These are phyloP conservation scores for Lophius piscatorius DNA, from an alignment of 2,113 vertebrate species.

Conservation along the genomic window DNA sequence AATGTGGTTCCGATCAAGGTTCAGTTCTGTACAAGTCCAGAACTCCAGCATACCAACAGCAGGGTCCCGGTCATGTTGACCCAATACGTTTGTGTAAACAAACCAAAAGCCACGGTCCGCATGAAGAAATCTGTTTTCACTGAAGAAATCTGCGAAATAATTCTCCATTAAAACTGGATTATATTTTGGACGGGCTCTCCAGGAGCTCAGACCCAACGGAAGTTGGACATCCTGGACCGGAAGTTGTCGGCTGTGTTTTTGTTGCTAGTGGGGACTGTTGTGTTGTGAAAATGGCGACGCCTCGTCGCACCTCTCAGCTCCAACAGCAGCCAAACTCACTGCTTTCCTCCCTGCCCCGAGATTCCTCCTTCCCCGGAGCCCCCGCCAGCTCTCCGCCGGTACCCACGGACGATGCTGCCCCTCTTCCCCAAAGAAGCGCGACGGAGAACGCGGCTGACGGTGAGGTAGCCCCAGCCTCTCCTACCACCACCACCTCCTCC, in stretches of 20 bases:
- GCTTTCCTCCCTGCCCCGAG: slow-evolving; percentile 60
- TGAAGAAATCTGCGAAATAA: too few relatives aligned
- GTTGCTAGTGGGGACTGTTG: slow-evolving; percentile 72
- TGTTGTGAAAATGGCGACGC: slow-evolving; percentile 77
- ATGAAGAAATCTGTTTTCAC: too few relatives aligned
- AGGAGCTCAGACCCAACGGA: slow-evolving; percentile 40
- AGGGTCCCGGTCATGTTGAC: too few relatives aligned
- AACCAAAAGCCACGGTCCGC: too few relatives aligned
- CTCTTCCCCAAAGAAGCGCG: slow-evolving; percentile 23
- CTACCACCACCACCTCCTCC: slow-evolving; percentile 42
- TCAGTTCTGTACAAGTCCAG: too few relatives aligned
- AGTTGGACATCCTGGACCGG: slow-evolving; percentile 45
- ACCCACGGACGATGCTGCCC: slow-evolving; percentile 35
- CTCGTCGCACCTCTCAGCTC: slow-evolving; percentile 73
- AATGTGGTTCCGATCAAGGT: too few relatives aligned
- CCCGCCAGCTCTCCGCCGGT: slow-evolving; percentile 45
- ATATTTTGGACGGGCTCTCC: too few relatives aligned
- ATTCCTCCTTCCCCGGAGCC: slow-evolving; percentile 37
- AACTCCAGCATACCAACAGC: too few relatives aligned
- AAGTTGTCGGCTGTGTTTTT: slow-evolving; percentile 69
- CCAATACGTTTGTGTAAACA: too few relatives aligned
- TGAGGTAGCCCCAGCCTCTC: slow-evolving; percentile 67
- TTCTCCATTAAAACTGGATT: too few relatives aligned
- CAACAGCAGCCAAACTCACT: slow-evolving; percentile 35
- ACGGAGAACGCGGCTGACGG: slow-evolving; percentile 56